Evolutionary conservation across 2,797 vertebrate genomes (phyloP).

Genomic region (Sciurus vulgaris): DNA sequence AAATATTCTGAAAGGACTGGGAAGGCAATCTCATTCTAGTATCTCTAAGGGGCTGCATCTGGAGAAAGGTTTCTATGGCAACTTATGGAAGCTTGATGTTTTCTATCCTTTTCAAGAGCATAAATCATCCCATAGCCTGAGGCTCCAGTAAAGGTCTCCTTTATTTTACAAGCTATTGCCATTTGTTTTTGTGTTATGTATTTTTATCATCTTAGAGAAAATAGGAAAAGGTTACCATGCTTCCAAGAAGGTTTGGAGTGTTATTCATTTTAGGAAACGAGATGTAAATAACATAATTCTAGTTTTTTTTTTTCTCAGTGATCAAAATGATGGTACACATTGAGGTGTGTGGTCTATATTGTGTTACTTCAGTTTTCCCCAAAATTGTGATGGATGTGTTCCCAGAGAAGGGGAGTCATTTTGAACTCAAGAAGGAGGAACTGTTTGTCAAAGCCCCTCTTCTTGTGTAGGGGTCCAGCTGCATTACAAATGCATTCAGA

Average conservation of each 20-base stretch:
- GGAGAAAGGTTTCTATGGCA: constrained; percentile 92
- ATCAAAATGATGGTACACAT: not conserved
- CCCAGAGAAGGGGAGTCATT: constrained; percentile 10
- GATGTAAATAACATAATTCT: not conserved
- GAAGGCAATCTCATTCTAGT: constrained; percentile 82
- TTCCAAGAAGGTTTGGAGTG: constrained; percentile 29
- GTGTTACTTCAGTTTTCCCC: constrained; percentile 36
- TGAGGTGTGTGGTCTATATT: not conserved
- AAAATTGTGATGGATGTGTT: not conserved
- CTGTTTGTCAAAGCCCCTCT: not conserved
- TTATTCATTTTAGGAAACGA: constrained; percentile 28
- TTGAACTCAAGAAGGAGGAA: constrained; percentile 20
- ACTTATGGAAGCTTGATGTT: constrained; percentile 85
- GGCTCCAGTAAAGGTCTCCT: constrained; percentile 80
- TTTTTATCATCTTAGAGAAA: constrained; percentile 55
- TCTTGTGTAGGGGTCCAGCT: not conserved
- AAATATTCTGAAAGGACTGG: constrained; percentile 73
- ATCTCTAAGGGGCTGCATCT: constrained; percentile 86
- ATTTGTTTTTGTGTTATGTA: constrained; percentile 74
- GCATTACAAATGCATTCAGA: not conserved
- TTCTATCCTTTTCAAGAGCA: constrained; percentile 81
- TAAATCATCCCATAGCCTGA: constrained; percentile 75
- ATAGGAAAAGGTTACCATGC: constrained; percentile 53
- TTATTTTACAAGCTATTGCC: constrained; percentile 76
- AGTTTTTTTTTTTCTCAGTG: constrained; percentile 21